phyloP scores from a whole-genome alignment of 2,888 invertebrate species.

The Hylaea fasciaria region DNA sequence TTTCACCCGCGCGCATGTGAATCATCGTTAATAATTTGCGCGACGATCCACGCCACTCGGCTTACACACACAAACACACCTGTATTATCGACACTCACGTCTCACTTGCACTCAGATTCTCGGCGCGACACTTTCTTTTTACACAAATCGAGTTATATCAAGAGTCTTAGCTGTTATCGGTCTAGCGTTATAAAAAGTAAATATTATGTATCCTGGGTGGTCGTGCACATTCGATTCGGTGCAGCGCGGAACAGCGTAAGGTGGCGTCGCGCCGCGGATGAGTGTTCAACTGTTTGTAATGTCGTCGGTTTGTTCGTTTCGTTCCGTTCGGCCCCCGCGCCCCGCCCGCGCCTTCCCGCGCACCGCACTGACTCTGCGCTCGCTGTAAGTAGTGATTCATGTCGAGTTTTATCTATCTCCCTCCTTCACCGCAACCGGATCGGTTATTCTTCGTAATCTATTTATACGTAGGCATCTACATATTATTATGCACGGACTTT shows the following conservation, averaged over 20 bases:
- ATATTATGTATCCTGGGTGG: conserved; percentile 53
- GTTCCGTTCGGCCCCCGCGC: conserved; percentile 64
- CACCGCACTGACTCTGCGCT: conserved; percentile 71
- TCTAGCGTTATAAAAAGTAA: conserved; percentile 53
- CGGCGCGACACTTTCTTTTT: conserved; percentile 51
- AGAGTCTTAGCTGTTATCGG: conserved; percentile 56
- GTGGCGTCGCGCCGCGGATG: conserved; percentile 70
- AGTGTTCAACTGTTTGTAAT: conserved; percentile 82
- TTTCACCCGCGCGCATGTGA: conserved; percentile 84
- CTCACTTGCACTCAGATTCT: conserved; percentile 53
- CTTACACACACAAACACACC: conserved; percentile 74
- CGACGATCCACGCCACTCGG: conserved; percentile 80
- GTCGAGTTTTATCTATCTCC: conserved; percentile 85
- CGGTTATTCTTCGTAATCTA: conserved; percentile 84
- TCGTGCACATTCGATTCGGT: conserved; percentile 49
- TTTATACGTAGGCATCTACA: conserved; percentile 77
- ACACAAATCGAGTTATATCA: conserved; percentile 32
- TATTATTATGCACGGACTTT: conserved; percentile 73
- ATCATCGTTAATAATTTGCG: conserved; percentile 84
- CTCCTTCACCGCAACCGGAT: conserved; percentile 84
- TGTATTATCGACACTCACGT: conserved; percentile 71
- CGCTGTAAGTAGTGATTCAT: conserved; percentile 83
- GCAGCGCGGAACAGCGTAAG: conserved; percentile 59
- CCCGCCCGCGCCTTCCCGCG: conserved; percentile 62
- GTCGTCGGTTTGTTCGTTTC: conserved; percentile 76